These are phyloP conservation scores for Bombus sibiricus DNA, from an alignment of 1,140 invertebrate genomes.

Conservation along the genomic window DNA sequence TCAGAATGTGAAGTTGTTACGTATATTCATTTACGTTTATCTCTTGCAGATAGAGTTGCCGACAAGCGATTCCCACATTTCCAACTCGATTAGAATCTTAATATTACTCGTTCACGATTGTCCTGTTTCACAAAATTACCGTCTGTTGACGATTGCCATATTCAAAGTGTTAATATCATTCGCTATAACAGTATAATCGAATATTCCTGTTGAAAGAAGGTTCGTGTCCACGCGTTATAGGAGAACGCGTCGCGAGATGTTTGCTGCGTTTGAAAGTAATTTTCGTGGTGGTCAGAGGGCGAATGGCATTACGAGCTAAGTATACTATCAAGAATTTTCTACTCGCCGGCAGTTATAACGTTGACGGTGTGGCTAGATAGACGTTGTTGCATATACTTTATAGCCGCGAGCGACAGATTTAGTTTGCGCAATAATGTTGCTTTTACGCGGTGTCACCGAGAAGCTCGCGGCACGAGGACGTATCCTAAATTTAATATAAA, in stretches of 20 bases:
- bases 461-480: not conserved
- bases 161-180: no score
- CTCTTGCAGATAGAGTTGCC: no score
- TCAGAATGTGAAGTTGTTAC: no score
- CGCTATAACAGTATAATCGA: not conserved
- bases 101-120: not conserved
- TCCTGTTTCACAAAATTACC: not conserved
- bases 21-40: no score
- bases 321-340: conserved; percentile 13
- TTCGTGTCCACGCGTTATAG: not conserved
- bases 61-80: no score
- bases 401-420: conserved; percentile 31
- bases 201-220: not conserved
- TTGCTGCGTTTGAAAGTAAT: conserved; percentile 10
- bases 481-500: conserved; percentile 31
- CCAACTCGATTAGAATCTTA: not conserved
- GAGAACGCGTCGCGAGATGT: not conserved
- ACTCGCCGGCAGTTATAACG: not conserved
- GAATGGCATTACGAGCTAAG: not conserved
- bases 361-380: not conserved
- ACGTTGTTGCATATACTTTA: conserved; percentile 3
- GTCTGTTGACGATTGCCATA: no score
- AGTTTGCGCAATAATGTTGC: conserved; percentile 28
- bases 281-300: not conserved
- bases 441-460: not conserved